These are phyloP conservation scores for Corythoichthys haematopterus DNA, from an alignment of 2,113 vertebrate genomes.

Conservation along the genomic window DNA sequence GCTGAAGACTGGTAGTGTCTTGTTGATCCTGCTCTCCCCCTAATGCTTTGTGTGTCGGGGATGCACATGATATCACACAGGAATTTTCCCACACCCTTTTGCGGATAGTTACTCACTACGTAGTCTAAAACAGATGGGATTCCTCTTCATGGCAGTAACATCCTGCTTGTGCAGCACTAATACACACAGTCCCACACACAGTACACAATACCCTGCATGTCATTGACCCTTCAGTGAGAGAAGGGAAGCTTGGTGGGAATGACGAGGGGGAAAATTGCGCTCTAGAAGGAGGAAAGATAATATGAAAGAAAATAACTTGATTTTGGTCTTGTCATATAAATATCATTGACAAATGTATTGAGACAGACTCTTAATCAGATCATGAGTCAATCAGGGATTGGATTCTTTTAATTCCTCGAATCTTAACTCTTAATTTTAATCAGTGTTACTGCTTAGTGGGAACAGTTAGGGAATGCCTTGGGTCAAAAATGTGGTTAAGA, in stretches of 20 bases:
- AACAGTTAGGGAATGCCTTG: not conserved
- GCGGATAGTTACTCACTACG: slow-evolving; percentile 19
- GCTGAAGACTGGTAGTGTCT: slow-evolving; percentile 4
- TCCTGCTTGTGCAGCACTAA: slow-evolving; percentile 52
- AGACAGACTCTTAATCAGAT: not conserved
- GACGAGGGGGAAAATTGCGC: slow-evolving; percentile 25
- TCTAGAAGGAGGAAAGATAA: slow-evolving; percentile 4
- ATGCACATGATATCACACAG: slow-evolving; percentile 20
- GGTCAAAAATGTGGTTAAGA: not conserved
- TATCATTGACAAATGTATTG: not conserved
- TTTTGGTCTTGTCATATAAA: not conserved
- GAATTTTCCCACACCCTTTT: slow-evolving; percentile 39
- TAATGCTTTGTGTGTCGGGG: slow-evolving; percentile 2
- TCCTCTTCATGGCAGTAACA: slow-evolving; percentile 57
- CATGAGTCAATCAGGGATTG: not conserved
- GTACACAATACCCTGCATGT: slow-evolving; percentile 35
- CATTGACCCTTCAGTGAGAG: slow-evolving; percentile 41
- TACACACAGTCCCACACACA: slow-evolving; percentile 12
- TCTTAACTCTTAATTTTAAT: not conserved
- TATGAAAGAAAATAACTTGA: not conserved
- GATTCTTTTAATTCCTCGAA: not conserved
- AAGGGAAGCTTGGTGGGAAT: slow-evolving; percentile 26
- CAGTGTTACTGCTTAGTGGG: not conserved
- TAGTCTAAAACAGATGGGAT: slow-evolving; percentile 55
- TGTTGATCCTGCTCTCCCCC: slow-evolving; percentile 12